Evolutionary conservation across 2,113 vertebrate genomes (phyloP).

Genomic region (Ariopsis seemanni): DNA sequence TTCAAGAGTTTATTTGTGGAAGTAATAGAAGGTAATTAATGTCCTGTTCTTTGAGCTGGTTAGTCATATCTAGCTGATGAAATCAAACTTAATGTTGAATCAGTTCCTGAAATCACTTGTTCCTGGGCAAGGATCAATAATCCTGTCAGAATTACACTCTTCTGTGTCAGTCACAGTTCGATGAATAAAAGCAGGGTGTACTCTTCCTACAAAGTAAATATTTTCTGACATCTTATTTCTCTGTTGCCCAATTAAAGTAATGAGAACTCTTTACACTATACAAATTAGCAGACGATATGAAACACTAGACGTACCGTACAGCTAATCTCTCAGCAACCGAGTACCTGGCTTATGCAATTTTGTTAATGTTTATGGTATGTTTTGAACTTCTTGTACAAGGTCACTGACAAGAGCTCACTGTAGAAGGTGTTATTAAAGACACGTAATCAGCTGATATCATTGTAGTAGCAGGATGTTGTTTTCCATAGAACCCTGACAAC

Average conservation of each 20-base stretch:
- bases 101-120: not conserved
- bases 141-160: not conserved
- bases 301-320: not conserved
- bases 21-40: not conserved
- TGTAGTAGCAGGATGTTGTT: not conserved
- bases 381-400: conserved; percentile 41
- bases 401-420: conserved; percentile 36
- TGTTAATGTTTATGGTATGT: conserved; percentile 64
- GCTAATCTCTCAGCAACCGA: conserved; percentile 3
- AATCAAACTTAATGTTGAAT: not conserved
- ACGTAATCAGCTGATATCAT: conserved; percentile 3
- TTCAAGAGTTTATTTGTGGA: not conserved
- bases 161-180: not conserved
- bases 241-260: conserved; percentile 21
- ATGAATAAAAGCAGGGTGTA: conserved; percentile 17
- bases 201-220: conserved; percentile 48
- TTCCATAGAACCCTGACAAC: not conserved
- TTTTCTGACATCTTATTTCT: conserved; percentile 22
- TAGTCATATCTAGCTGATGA: conserved; percentile 20
- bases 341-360: conserved; percentile 55
- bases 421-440: not conserved
- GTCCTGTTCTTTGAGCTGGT: not conserved
- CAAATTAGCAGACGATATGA: not conserved
- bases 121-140: not conserved
- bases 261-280: not conserved